Base-by-base conservation (phyloP, 2,113 vertebrate genomes). In the Sinosuthora webbiana region DNA sequence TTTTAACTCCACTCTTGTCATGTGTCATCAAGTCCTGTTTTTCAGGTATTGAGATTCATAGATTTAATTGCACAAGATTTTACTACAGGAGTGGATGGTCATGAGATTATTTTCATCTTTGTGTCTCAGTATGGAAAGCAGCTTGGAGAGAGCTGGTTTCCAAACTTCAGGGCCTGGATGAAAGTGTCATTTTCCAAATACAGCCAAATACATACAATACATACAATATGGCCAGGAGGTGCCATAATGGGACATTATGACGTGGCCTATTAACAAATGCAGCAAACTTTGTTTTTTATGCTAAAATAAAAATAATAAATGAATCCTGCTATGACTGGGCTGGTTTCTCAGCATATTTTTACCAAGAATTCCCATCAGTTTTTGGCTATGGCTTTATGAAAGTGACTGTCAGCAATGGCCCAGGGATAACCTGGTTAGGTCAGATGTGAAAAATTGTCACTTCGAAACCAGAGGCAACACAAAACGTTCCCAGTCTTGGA, bases 11-110 rank as follows among this genome's bases (percentile, higher is more conserved):
- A 75, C 69, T 93, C 90, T 52, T 19, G 74, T 87, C 96, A 95
- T 90, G 93, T 96, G 90, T 94, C 90, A 91, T 93, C 80, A 57
- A 83, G 87, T 90, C 96, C 95, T 95, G 96, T 96, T 97, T 90
- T 96, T 95, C 96, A 93, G 92, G 95, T 96, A 86, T 83, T 96
- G 92, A 96, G 94, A 96, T 93, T 77, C 79, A 47, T 1, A 64
- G 71, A 62, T 83, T 91, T 91, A 70, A 71, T 92, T 96, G 95
- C 74, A 22, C 73, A 74, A 90, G 69, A 92, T 96, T 95, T 95
- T 95, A 93, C 92, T 93, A 95, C 10, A 12, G 71, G 90, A 95
- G 92, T 67, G 90, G 71, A 93, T 94, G 65, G 85, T 93, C 90
- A 88, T 81, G 90, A 86, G 95, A 90, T 87, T 57, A 84, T 95